Percentiles rank a stretch among this genome's conserved stretches.
These are phyloP conservation scores for Triplophysa siluroides DNA, from an alignment of 2,113 vertebrate genomes.

Conservation along the genomic window DNA sequence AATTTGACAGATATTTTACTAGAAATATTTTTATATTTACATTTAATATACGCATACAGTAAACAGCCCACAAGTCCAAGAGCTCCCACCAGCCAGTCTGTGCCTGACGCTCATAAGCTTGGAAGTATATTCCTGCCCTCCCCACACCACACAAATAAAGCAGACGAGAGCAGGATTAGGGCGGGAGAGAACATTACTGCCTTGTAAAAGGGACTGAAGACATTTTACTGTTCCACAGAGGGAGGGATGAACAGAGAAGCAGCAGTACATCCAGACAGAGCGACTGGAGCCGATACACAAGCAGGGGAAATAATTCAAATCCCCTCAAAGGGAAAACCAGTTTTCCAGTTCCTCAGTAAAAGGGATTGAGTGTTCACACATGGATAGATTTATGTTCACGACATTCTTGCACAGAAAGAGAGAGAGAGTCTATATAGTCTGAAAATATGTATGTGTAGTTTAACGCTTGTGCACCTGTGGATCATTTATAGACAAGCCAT, in stretches of 20 bases:
- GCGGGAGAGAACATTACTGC: conserved; percentile 24
- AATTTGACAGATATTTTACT: no score
- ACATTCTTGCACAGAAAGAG: conserved; percentile 19
- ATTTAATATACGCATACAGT: no score
- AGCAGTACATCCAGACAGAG: background rate
- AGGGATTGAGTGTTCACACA: conserved; percentile 53
- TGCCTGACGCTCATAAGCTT: background rate
- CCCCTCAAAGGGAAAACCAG: conserved; percentile 42
- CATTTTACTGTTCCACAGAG: conserved; percentile 31
- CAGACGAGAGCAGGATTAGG: conserved; percentile 32
- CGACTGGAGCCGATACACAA: background rate
- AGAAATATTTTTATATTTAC: no score
- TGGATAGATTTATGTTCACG: conserved; percentile 46
- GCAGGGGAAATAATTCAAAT: conserved; percentile 40
- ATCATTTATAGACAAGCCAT: conserved; percentile 12
- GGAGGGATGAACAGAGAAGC: conserved; percentile 19
- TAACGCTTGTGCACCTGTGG: conserved; percentile 7
- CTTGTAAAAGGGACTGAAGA: conserved; percentile 37
- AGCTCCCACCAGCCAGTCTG: no score
- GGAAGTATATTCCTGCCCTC: background rate
- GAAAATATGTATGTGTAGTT: background rate
- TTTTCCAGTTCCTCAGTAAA: conserved; percentile 42
- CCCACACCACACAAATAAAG: conserved; percentile 1
- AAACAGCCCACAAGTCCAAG: no score
- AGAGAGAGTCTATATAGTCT: conserved; percentile 5